Conservation (phyloP, 2,888 invertebrate species). For the Dascillus cervinus region DNA sequence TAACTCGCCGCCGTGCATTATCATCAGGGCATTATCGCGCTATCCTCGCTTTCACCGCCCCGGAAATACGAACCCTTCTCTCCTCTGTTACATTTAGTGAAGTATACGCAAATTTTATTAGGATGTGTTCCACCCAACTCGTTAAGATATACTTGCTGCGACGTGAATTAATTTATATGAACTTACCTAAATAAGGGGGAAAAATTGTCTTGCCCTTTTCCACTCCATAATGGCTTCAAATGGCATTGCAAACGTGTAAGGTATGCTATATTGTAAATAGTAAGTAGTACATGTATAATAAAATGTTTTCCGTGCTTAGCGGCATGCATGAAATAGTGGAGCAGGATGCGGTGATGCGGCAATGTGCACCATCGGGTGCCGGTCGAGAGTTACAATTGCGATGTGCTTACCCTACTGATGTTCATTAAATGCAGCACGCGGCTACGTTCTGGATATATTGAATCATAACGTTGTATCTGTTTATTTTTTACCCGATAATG, state of each 20-base stretch:
- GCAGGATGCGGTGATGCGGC: constrained; percentile 38
- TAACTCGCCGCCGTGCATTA: constrained; percentile 21
- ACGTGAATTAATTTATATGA: constrained; percentile 9
- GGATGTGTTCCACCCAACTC: constrained; percentile 27
- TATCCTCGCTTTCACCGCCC: constrained; percentile 5
- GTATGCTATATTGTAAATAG: constrained; percentile 33
- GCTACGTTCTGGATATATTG: constrained; percentile 5
- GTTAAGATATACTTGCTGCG: constrained; percentile 26
- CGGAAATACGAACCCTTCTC: not conserved
- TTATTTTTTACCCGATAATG: too few species aligned
- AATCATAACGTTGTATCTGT: too few species aligned
- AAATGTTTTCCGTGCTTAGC: constrained; percentile 35
- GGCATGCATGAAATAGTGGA: constrained; percentile 33
- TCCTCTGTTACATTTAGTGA: not conserved
- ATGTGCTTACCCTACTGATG: constrained; percentile 39
- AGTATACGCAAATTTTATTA: constrained; percentile 23
- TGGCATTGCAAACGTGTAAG: constrained; percentile 29
- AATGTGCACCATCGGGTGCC: constrained; percentile 38
- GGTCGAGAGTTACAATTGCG: constrained; percentile 36
- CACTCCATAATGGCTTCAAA: too few species aligned
- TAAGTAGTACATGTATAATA: constrained; percentile 34
- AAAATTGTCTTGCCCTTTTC: not conserved
- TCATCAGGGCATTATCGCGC: constrained; percentile 22
- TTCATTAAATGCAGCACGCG: constrained; percentile 28
- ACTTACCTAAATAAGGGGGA: not conserved